A percentile compares a stretch with the other conserved stretches of the same genome.
Conservation (phyloP, 2,113 vertebrate genomes). For the Neoarius graeffei region DNA sequence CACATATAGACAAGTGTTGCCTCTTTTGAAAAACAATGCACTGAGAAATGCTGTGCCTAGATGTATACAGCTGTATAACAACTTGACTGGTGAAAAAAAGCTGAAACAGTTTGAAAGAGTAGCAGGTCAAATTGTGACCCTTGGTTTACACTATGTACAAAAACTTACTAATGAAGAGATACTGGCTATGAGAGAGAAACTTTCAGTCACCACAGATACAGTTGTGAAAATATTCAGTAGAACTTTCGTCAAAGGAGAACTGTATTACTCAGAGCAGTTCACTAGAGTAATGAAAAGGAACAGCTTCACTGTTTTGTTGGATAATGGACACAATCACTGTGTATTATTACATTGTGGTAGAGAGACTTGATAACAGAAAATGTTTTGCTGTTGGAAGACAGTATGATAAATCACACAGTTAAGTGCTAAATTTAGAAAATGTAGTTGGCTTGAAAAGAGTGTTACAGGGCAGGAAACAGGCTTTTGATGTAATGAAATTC, state of each 20-base stretch:
- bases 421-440: too few relatives aligned
- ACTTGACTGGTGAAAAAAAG: constrained; percentile 28
- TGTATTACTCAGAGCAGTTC: not conserved
- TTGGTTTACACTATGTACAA: constrained; percentile 13
- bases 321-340: constrained; percentile 37
- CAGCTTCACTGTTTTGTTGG: not conserved
- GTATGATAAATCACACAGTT: too few relatives aligned
- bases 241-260: not conserved
- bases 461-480: too few relatives aligned
- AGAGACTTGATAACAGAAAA: constrained; percentile 17
- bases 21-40: constrained; percentile 33
- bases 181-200: constrained; percentile 25
- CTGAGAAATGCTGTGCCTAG: constrained; percentile 46
- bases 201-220: not conserved
- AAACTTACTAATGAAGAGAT: constrained; percentile 35
- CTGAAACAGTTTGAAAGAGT: constrained; percentile 29
- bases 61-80: constrained; percentile 37
- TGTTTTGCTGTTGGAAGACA: constrained; percentile 32
- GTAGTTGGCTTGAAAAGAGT: too few relatives aligned
- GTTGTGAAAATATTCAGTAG: not conserved
- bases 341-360: constrained; percentile 37
- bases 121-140: constrained; percentile 8
- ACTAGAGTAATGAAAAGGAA: constrained; percentile 2
- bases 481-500: too few relatives aligned
- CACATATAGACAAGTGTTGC: constrained; percentile 43